Percentiles rank a stretch among this genome's conserved stretches.
Conservation (phyloP, 1,140 invertebrate genomes). For the Drosophila pectinifera region DNA sequence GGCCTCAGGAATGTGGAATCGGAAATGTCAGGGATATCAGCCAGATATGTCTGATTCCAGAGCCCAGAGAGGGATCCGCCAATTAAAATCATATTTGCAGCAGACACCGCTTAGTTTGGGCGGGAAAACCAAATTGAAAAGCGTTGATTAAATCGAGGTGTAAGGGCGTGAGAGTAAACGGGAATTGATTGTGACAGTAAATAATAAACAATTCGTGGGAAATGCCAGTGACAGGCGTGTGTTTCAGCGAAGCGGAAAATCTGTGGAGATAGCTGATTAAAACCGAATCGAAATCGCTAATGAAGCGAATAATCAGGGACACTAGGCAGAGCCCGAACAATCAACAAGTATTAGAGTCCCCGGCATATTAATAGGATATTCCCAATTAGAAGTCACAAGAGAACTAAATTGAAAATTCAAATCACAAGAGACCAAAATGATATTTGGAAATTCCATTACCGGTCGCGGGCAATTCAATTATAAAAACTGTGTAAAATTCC, state of each 20-base stretch:
- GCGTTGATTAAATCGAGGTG: background rate
- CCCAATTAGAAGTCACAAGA: background rate
- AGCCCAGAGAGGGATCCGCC: background rate
- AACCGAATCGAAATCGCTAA: constrained; percentile 9
- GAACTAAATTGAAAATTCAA: too few species aligned
- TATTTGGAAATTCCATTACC: background rate
- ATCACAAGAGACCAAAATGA: background rate
- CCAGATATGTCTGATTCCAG: too few species aligned
- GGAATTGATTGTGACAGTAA: constrained; percentile 22
- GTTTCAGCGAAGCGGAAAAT: constrained; percentile 38
- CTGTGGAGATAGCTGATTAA: background rate
- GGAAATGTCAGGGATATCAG: too few species aligned
- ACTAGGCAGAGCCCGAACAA: too few species aligned
- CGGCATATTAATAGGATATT: background rate
- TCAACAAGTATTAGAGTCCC: background rate
- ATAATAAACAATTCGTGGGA: constrained; percentile 9
- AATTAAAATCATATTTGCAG: constrained; percentile 27
- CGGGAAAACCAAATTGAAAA: background rate
- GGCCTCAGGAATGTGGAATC: background rate
- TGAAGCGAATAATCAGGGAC: constrained; percentile 3
- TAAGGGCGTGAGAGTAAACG: constrained; percentile 7
- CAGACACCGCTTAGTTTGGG: constrained; percentile 2
- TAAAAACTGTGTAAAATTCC: background rate
- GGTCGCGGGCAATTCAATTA: background rate
- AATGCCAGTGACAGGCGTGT: constrained; percentile 20